Base-by-base conservation (phyloP, 2,113 vertebrate genomes). In the Meriones unguiculatus region DNA sequence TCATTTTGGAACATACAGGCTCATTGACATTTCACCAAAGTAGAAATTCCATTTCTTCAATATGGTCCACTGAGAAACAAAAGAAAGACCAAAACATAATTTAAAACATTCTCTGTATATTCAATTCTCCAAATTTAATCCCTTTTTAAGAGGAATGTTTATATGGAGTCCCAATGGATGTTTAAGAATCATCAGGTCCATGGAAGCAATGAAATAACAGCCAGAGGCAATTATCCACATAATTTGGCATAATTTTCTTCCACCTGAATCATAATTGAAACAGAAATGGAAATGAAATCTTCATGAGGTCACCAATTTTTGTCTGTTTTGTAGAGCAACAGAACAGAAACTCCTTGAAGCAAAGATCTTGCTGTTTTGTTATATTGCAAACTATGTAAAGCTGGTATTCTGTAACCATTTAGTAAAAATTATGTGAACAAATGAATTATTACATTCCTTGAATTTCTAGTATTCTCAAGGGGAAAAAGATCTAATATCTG, bases 211-310 rank as follows among this genome's bases (percentile, higher is more conserved):
- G n/a, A 73, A 91, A 96, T 77, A 54, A 52, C 93, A 18, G 75
- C 76, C 54, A 88, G 75, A 93, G 92, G 30, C 0, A 64, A 97
- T 92, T 97, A 92, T 91, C 91, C 41, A 62, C 54, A 76, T 94
- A 92, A 96, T 95, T 97, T 92, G 75, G 41, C n/a, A 80, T 81
- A 88, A 97, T 96, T 96, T 95, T 24, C 76, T 95, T 97, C 35
- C 72, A 97, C 88, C 80, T 96, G 38, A 95, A 77, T 81, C 87
- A 25, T 95, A 97, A 93, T 35, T 92, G 59, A 93, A 54, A 88
- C 9, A 90, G 72, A 89, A 96, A 70, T 28, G 62, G 32, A 46
- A 95, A 93, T 38, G 28, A 92, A 35, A 75, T 2, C 89, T 97
- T 54, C 84, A 81, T 41, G 41, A 84, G 28, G n/a, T 94, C 57